Evolutionary conservation across 2,113 vertebrate species (phyloP).

Genomic region (Petromus typicus): DNA sequence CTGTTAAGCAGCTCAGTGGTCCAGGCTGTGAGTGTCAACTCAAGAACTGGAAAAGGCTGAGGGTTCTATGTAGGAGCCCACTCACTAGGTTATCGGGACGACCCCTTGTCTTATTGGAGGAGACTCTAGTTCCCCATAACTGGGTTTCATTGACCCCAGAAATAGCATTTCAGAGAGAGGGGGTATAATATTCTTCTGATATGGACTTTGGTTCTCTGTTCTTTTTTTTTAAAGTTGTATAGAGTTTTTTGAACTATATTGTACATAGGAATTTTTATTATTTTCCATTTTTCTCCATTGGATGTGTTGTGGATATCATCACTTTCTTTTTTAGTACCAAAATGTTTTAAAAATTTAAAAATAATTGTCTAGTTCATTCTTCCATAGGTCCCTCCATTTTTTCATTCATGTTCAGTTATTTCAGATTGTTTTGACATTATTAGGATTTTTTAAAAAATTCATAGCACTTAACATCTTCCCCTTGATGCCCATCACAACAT

Average conservation of each 20-base stretch:
- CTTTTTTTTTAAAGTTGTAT: background rate
- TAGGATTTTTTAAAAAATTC: background rate
- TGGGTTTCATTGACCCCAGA: background rate
- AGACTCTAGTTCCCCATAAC: background rate
- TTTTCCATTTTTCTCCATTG: background rate
- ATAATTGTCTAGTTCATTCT: background rate
- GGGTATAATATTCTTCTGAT: background rate
- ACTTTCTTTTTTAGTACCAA: background rate
- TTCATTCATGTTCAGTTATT: background rate
- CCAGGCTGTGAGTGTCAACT: background rate
- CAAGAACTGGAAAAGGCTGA: background rate
- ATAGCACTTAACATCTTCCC: background rate
- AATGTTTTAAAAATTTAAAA: background rate
- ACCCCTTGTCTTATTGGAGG: rapidly evolving
- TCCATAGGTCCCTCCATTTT: background rate
- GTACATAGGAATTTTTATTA: background rate
- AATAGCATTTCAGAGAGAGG: background rate
- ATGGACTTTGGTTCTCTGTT: background rate
- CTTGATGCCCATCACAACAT: no score
- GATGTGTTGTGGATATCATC: background rate
- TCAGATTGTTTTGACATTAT: background rate
- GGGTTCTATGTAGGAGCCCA: background rate
- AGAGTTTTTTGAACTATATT: background rate
- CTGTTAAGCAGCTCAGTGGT: background rate
- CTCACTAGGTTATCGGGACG: rapidly evolving